A percentile compares a stretch with the other conserved stretches of the same genome.
Conservation (phyloP, 2,888 invertebrate genomes). For the Tubiluchus corallicola region DNA sequence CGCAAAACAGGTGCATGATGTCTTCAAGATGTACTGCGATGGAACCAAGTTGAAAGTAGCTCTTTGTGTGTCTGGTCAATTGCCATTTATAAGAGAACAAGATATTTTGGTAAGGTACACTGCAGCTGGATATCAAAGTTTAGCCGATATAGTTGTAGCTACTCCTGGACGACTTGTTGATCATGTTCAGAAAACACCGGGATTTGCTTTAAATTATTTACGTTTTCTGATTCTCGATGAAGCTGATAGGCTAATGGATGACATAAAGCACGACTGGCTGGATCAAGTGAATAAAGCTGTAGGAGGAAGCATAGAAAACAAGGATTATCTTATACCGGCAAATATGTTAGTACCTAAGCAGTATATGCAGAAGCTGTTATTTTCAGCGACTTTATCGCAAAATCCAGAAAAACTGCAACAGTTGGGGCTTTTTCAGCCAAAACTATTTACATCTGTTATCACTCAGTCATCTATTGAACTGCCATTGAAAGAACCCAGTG, state of each 20-base stretch:
- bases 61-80: constrained; percentile 45
- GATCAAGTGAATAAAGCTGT: constrained; percentile 46
- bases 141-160: constrained; percentile 62
- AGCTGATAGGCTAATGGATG: constrained; percentile 84
- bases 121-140: constrained; percentile 12
- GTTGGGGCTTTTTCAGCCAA: constrained; percentile 74
- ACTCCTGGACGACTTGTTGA: constrained; percentile 85
- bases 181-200: constrained; percentile 64
- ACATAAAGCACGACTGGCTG: constrained; percentile 77
- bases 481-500: constrained; percentile 6
- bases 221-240: constrained; percentile 64
- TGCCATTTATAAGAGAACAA: constrained; percentile 30
- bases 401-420: constrained; percentile 86
- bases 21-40: constrained; percentile 40
- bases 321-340: constrained; percentile 11
- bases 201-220: constrained; percentile 49
- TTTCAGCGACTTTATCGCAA: constrained; percentile 91
- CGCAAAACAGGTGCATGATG: constrained; percentile 67
- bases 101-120: constrained; percentile 14
- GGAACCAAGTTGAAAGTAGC: constrained; percentile 42
- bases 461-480: constrained; percentile 28
- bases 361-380: constrained; percentile 58
- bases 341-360: constrained; percentile 10
- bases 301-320: constrained; percentile 13
- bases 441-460: constrained; percentile 46